These are phyloP conservation scores for Chrysotoxum bicinctum DNA, from an alignment of 2,888 invertebrate species.

Conservation along the genomic window DNA sequence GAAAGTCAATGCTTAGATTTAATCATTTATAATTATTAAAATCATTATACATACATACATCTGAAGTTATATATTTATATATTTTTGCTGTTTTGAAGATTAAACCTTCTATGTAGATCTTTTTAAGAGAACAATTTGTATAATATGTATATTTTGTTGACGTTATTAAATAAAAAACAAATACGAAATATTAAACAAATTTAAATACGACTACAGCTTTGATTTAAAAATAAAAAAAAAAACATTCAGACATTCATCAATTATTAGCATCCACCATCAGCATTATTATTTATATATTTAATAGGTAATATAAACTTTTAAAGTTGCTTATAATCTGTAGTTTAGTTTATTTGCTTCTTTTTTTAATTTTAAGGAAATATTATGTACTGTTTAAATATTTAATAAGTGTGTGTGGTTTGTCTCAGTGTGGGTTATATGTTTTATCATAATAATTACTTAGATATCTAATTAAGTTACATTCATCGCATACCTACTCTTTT, in stretches of 20 bases:
- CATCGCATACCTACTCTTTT: conserved; percentile 42
- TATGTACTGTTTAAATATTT: conserved; percentile 52
- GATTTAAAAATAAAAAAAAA: conserved; percentile 22
- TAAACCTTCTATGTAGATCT: conserved; percentile 38
- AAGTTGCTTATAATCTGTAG: conserved; percentile 54
- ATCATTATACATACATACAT: conserved; percentile 1
- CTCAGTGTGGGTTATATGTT: conserved; percentile 7
- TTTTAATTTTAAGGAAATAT: conserved; percentile 62
- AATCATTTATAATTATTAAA: conserved; percentile 15
- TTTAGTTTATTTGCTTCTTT: conserved; percentile 17
- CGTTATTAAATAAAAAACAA: conserved; percentile 33
- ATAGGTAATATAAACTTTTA: conserved; percentile 55
- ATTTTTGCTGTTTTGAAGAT: conserved; percentile 6
- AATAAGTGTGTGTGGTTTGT: conserved; percentile 59
- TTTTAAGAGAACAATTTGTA: conserved; percentile 56
- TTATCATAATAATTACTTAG: conserved; percentile 51
- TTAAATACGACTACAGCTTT: conserved; percentile 57
- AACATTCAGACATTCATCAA: conserved; percentile 57
- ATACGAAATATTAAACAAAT: conserved; percentile 50
- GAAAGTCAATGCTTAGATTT: conserved; percentile 27
- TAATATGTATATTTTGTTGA: conserved; percentile 14
- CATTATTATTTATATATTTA: conserved; percentile 34
- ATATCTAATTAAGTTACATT: conserved; percentile 68
- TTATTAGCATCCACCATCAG: conserved; percentile 63
- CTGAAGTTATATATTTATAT: conserved; percentile 35